phyloP scores from a whole-genome alignment of 2,888 invertebrate species.

The Andrena praecox region DNA sequence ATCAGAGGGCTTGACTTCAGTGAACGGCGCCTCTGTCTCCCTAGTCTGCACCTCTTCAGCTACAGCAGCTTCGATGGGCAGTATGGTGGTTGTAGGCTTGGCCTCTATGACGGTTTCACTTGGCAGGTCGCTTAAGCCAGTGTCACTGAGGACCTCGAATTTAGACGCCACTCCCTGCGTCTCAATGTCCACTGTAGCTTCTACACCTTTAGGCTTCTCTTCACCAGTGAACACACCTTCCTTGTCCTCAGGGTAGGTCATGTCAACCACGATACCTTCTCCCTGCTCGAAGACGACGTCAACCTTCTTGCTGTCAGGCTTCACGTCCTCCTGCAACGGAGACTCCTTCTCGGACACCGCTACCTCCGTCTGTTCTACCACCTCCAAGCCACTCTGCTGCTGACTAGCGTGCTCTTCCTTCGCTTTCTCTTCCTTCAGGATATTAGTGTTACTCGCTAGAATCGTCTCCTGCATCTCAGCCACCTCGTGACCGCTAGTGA shows the following conservation, averaged over 20 bases:
- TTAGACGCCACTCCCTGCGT: conserved; percentile 77
- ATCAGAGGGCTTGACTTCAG: conserved; percentile 85
- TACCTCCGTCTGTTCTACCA: conserved; percentile 85
- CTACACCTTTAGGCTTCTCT: conserved; percentile 71
- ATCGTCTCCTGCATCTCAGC: conserved; percentile 80
- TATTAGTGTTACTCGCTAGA: conserved; percentile 73
- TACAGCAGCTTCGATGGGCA: conserved; percentile 78
- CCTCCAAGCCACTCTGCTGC: conserved; percentile 84
- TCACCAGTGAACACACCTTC: conserved; percentile 75
- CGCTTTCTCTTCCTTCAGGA: conserved; percentile 82
- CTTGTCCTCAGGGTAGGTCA: conserved; percentile 83
- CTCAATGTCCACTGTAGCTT: conserved; percentile 78
- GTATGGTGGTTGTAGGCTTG: conserved; percentile 74
- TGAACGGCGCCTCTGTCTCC: conserved; percentile 79
- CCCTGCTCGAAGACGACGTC: conserved; percentile 86
- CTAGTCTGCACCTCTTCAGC: conserved; percentile 79
- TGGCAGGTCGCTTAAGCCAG: conserved; percentile 70
- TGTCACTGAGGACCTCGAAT: conserved; percentile 78
- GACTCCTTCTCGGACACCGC: conserved; percentile 86
- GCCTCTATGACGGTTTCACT: conserved; percentile 65
- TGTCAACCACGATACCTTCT: conserved; percentile 87
- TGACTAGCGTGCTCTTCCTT: conserved; percentile 75
- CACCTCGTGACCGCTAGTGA: conserved; percentile 79
- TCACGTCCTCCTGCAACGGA: conserved; percentile 82
- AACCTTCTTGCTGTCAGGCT: conserved; percentile 86